phyloP scores from a whole-genome alignment of 2,888 invertebrate genomes.

The Caenorhabditis virilis region DNA sequence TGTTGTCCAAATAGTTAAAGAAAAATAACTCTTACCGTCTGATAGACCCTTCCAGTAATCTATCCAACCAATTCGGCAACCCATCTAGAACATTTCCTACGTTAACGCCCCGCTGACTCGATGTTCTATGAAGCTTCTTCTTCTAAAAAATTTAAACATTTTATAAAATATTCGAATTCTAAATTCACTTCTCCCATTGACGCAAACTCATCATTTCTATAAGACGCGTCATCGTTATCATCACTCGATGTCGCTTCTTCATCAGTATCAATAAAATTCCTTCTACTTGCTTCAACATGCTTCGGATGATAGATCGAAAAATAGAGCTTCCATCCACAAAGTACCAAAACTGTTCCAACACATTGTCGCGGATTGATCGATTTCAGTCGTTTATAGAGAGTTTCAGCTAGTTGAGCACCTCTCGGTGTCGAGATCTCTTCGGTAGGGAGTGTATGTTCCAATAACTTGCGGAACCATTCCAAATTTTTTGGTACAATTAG shows the following conservation, averaged over 20 bases:
- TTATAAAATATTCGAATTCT: background rate
- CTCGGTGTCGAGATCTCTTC: slow-evolving; percentile 35
- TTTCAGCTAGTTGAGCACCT: slow-evolving; percentile 19
- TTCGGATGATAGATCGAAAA: slow-evolving; percentile 98
- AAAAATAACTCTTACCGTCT: slow-evolving; percentile 70
- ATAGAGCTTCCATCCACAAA: slow-evolving; percentile 95
- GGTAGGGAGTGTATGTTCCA: slow-evolving; percentile 81
- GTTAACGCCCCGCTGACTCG: slow-evolving; percentile 29
- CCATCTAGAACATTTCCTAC: slow-evolving; percentile 81
- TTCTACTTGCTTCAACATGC: slow-evolving; percentile 74
- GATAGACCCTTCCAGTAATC: slow-evolving; percentile 92
- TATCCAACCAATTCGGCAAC: slow-evolving; percentile 92
- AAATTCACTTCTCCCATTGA: slow-evolving; percentile 26
- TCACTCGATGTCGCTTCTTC: slow-evolving; percentile 19
- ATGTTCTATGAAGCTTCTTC: slow-evolving; percentile 34
- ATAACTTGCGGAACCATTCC: slow-evolving; percentile 87
- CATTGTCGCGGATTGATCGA: slow-evolving; percentile 93
- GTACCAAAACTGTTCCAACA: slow-evolving; percentile 89
- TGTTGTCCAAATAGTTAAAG: background rate
- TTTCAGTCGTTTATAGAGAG: slow-evolving; percentile 53
- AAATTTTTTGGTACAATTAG: slow-evolving; percentile 89
- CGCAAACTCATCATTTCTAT: slow-evolving; percentile 34
- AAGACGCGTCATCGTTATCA: slow-evolving; percentile 27
- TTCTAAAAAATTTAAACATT: slow-evolving; percentile 13
- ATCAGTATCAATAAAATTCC: slow-evolving; percentile 30